Base-by-base conservation (phyloP, 2,113 vertebrate species). In the Chauna torquata region DNA sequence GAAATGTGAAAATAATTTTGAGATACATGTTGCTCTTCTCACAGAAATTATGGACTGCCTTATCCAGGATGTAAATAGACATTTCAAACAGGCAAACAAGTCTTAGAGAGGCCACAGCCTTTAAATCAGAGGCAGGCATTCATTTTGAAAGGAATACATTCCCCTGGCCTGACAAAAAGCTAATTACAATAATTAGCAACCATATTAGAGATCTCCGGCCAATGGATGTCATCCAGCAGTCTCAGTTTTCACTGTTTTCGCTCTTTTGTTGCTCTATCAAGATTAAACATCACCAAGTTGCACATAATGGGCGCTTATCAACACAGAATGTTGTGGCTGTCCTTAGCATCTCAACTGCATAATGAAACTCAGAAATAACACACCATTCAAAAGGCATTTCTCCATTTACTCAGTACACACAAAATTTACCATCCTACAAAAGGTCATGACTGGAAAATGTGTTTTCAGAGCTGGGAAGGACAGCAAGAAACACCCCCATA, bases 261-360 rank as follows among this genome's bases (percentile, higher is more conserved):
- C 17, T 59, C 2, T 59, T 78, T 66, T 66, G 28, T 79, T 55
- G n/a, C 30, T 55, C 40, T 68, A 34, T 9, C 45, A 54, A 83
- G 59, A 66, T 24, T 79, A 79, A 79, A 20, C 30, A 61, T 28
- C n/a, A 80, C 3, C 1, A 44, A 69, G 18, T 57, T 80, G 54
- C 22, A 28, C 10, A 74, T 34, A 49, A 28, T 61, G 38, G 30
- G 10, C 0, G 1, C 19, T n/a, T 0, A 0, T 38, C 55, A 57
- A 75, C 42, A 45, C 47, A 65, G 58, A 61, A 38, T 22, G 32
- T 66, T 84, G 52, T 47, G 36, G 44, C 64, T 78, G 19, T 2
- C 3, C 44, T 66, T 84, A 27, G 47, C 22, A 44, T 47, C 47
- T 49, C 68, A 77, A 3, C 64, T 50, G 42, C 25, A 32, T 44